These are phyloP conservation scores for Colletes collaris DNA, from an alignment of 2,888 invertebrate genomes.

Conservation along the genomic window DNA sequence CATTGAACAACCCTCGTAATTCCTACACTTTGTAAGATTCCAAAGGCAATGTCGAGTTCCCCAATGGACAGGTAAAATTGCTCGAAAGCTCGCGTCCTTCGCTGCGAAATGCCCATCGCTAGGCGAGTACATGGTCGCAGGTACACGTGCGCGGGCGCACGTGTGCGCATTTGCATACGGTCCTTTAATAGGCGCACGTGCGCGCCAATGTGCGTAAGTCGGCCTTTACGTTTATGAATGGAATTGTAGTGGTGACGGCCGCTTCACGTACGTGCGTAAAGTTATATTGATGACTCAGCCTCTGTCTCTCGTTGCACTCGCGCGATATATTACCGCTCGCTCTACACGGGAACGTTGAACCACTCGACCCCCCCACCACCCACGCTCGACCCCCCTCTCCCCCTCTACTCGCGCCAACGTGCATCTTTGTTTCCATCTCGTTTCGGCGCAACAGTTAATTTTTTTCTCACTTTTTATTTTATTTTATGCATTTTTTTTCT, in stretches of 20 bases:
- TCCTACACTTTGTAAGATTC: neutral
- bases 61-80: neutral
- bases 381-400: neutral
- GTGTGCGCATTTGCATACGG: constrained; percentile 59
- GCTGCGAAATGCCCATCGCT: neutral
- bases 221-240: constrained; percentile 69
- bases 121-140: constrained; percentile 15
- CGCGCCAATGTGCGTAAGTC: constrained; percentile 44
- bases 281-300: constrained; percentile 71
- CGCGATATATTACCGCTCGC: constrained; percentile 55
- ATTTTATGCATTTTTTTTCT: neutral
- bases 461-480: neutral
- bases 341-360: constrained; percentile 58
- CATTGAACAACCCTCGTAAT: too few relatives aligned
- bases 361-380: constrained; percentile 15
- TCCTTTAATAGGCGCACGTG: constrained; percentile 52
- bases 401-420: neutral
- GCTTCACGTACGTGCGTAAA: constrained; percentile 62
- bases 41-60: neutral
- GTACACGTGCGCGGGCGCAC: constrained; percentile 44
- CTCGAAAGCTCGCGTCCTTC: neutral
- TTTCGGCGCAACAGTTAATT: neutral
- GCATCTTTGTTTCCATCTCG: constrained; percentile 26
- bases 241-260: constrained; percentile 62
- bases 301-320: constrained; percentile 64